A percentile compares a stretch with the other conserved stretches of the same genome.
phyloP scores from a whole-genome alignment of 2,797 vertebrate species.

The Aselliscus stoliczkanus region DNA sequence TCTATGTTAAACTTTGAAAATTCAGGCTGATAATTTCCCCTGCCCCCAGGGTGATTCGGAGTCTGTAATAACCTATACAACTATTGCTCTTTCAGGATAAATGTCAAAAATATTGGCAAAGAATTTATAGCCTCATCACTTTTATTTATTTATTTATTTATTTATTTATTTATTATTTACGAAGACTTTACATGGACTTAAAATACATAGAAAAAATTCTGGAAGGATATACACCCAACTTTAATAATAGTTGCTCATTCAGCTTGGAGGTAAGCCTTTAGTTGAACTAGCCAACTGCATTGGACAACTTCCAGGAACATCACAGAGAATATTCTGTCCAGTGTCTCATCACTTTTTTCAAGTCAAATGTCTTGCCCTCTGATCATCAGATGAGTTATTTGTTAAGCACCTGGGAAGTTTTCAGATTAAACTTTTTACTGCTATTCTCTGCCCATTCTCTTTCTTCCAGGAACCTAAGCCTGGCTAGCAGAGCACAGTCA shows the following conservation, averaged over 20 bases:
- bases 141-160: no score
- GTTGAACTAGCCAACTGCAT: no score
- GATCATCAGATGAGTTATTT: neutral
- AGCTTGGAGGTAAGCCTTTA: neutral
- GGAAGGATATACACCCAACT: neutral
- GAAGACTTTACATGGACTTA: neutral
- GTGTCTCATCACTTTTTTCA: neutral
- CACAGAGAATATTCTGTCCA: neutral
- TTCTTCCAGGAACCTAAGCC: neutral
- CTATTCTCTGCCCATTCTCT: neutral
- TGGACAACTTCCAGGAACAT: neutral
- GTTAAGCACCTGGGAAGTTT: neutral
- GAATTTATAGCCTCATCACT: neutral
- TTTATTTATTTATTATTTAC: neutral
- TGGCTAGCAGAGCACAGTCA: neutral
- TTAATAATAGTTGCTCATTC: neutral
- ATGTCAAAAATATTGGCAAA: neutral
- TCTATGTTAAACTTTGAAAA: neutral
- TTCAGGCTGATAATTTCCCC: neutral
- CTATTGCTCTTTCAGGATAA: neutral
- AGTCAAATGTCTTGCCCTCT: neutral
- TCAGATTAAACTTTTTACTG: neutral
- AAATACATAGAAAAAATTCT: neutral
- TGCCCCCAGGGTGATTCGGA: neutral
- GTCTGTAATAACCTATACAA: neutral